phyloP scores from a whole-genome alignment of 2,888 invertebrate genomes.

The Griposia aprilina region DNA sequence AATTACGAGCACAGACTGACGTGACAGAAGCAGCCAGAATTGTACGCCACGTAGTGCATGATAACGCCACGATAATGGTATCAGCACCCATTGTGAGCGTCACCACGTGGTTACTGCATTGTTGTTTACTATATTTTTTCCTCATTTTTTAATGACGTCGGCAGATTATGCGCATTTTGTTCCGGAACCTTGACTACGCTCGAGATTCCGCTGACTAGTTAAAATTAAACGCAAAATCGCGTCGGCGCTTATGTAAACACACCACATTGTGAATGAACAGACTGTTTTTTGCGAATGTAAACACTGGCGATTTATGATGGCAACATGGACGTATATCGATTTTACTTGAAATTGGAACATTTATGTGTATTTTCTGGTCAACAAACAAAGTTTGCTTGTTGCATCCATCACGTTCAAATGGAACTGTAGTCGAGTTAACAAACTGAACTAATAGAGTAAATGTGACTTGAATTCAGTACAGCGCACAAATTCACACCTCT shows the following conservation, averaged over 20 bases:
- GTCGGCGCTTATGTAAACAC: conserved; percentile 49
- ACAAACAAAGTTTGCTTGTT: conserved; percentile 17
- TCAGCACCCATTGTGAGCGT: conserved; percentile 75
- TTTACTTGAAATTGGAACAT: conserved; percentile 39
- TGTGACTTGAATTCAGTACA: conserved; percentile 12
- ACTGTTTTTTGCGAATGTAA: conserved; percentile 60
- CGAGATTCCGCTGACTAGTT: conserved; percentile 56
- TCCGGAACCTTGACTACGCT: conserved; percentile 57
- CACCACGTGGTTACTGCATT: conserved; percentile 68
- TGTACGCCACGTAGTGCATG: conserved; percentile 79
- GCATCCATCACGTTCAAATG: conserved; percentile 13
- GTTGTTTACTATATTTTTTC: conserved; percentile 70
- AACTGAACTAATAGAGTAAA: neutral
- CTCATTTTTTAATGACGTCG: conserved; percentile 61
- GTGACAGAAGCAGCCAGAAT: conserved; percentile 85
- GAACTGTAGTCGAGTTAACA: neutral
- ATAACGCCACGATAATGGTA: conserved; percentile 85
- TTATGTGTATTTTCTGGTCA: conserved; percentile 35
- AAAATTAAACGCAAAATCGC: conserved; percentile 49
- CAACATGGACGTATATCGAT: conserved; percentile 52
- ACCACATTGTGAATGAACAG: conserved; percentile 61
- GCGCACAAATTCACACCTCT: conserved; percentile 7
- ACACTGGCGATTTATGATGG: conserved; percentile 53
- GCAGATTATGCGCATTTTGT: conserved; percentile 41
- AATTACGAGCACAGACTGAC: conserved; percentile 77